These are phyloP conservation scores for Drosophila leonis DNA, from an alignment of 2,888 invertebrate genomes.

Conservation along the genomic window DNA sequence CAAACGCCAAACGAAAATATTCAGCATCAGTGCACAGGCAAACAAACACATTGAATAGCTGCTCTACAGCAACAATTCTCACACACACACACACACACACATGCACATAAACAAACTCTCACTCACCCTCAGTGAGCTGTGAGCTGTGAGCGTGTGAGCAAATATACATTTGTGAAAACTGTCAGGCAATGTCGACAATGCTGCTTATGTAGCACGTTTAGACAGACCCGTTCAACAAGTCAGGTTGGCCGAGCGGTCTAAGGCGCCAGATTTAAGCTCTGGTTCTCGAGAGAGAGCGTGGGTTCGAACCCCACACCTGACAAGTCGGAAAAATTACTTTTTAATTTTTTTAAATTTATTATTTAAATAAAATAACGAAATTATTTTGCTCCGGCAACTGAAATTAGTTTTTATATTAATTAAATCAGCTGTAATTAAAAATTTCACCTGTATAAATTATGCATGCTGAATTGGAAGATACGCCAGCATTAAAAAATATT, in stretches of 20 bases:
- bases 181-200: slow-evolving; percentile 26
- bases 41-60: background rate
- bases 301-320: slow-evolving; percentile 94
- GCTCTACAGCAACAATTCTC: background rate
- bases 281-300: slow-evolving; percentile 93
- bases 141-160: slow-evolving; percentile 3
- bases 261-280: slow-evolving; percentile 94
- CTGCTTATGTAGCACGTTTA: slow-evolving; percentile 57
- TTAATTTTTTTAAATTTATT: slow-evolving; percentile 24
- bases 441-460: background rate
- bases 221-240: slow-evolving; percentile 80
- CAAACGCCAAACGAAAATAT: background rate
- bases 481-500: background rate
- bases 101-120: slow-evolving; percentile 16
- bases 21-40: background rate
- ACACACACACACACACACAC: background rate
- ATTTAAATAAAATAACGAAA: background rate
- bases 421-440: background rate
- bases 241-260: slow-evolving; percentile 94
- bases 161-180: slow-evolving; percentile 21
- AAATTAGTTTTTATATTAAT: background rate
- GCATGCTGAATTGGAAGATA: background rate
- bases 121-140: slow-evolving; percentile 32
- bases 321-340: slow-evolving; percentile 50
- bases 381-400: background rate